Conservation (phyloP, 2,113 vertebrate species). For the rat (Rattus norvegicus) region GRCr8 NC_086026.1:76865501-76866000, state of each 20-base stretch:
- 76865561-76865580: background rate
- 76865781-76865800: background rate
- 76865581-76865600: background rate
- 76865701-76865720: background rate
- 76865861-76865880: background rate
- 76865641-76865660: background rate
- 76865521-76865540: background rate
- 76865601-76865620: background rate
- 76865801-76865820: background rate
- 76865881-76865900: background rate
- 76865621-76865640: background rate
- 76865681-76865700: background rate
- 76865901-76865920: background rate
- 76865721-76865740: background rate
- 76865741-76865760: background rate
- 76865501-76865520: background rate
- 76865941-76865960: background rate
- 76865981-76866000: constrained; percentile 91
- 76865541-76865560: background rate
- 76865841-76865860: background rate
- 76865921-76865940: background rate
- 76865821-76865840: rapidly evolving
- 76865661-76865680: background rate
- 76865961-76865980: background rate
- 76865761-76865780: background rate